Evolutionary conservation across 2,113 vertebrate genomes (phyloP).

Genomic region (Eudyptes chrysolophus): DNA sequence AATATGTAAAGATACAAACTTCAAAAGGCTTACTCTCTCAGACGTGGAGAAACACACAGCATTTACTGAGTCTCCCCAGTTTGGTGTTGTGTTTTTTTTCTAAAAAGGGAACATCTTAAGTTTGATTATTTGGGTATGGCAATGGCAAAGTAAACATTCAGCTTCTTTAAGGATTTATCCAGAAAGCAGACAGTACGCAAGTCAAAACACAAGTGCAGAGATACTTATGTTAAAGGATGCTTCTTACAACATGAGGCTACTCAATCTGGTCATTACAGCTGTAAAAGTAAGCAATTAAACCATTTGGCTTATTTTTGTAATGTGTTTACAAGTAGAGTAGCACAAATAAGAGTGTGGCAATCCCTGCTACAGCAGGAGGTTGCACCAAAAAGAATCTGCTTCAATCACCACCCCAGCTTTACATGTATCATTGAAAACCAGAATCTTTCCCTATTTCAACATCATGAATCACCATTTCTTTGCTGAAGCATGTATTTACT

Average conservation of each 20-base stretch:
- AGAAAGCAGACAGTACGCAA: neutral
- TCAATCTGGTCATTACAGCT: no score
- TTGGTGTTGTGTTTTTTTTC: neutral
- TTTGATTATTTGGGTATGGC: neutral
- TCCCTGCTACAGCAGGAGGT: neutral
- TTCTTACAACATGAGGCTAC: neutral
- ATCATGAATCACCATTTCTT: rapidly evolving
- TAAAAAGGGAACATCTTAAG: neutral
- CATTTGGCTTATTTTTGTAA: neutral
- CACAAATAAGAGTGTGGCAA: neutral
- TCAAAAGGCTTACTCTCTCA: neutral
- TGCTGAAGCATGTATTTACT: rapidly evolving
- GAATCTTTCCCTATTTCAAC: neutral
- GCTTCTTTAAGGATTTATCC: neutral
- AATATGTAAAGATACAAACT: neutral
- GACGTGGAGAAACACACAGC: neutral
- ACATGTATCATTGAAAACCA: rapidly evolving
- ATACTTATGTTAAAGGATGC: rapidly evolving
- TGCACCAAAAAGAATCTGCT: no score
- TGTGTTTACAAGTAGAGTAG: neutral
- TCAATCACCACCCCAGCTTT: neutral
- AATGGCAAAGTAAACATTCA: neutral
- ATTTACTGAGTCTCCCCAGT: no score
- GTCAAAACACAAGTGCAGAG: rapidly evolving
- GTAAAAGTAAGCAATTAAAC: neutral